A percentile compares a stretch with the other conserved stretches of the same genome.
phyloP scores from a whole-genome alignment of 2,888 invertebrate species.

The Caprella mutica region DNA sequence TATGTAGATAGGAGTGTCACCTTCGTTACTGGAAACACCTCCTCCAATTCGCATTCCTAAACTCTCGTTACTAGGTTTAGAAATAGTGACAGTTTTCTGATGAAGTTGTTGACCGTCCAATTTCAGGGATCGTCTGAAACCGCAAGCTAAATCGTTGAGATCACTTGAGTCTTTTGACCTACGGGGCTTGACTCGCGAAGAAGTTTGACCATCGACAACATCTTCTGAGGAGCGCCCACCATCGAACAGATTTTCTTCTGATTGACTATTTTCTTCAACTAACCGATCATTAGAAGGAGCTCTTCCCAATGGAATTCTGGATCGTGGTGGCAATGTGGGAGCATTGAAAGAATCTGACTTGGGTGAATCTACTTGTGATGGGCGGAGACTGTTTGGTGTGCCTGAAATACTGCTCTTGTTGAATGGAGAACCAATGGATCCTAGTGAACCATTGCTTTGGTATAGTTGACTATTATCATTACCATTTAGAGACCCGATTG shows the following conservation, averaged over 20 bases:
- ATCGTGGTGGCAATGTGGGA: conserved; percentile 23
- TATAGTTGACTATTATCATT: neutral
- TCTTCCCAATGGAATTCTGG: conserved; percentile 19
- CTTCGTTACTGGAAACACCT: conserved; percentile 42
- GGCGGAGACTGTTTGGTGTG: neutral
- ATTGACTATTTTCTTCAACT: conserved; percentile 12
- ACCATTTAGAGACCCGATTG: conserved; percentile 17
- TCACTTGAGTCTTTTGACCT: conserved; percentile 28
- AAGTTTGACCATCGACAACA: neutral
- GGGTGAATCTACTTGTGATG: neutral
- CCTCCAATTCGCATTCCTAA: conserved; percentile 45
- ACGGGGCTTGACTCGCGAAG: neutral
- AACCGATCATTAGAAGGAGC: conserved; percentile 26
- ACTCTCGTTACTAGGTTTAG: conserved; percentile 41
- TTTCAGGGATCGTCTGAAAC: conserved; percentile 29
- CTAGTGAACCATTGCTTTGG: conserved; percentile 26
- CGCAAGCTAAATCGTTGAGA: conserved; percentile 21
- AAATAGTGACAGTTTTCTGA: conserved; percentile 37
- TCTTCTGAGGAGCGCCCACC: neutral
- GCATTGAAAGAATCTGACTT: neutral
- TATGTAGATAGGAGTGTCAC: conserved; percentile 45
- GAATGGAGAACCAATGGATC: conserved; percentile 20
- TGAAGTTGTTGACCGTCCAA: conserved; percentile 35
- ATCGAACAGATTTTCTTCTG: neutral
- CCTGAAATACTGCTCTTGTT: conserved; percentile 28